Evolutionary conservation across 2,113 vertebrate species (phyloP).

Genomic region (Ceyx melanurus): DNA sequence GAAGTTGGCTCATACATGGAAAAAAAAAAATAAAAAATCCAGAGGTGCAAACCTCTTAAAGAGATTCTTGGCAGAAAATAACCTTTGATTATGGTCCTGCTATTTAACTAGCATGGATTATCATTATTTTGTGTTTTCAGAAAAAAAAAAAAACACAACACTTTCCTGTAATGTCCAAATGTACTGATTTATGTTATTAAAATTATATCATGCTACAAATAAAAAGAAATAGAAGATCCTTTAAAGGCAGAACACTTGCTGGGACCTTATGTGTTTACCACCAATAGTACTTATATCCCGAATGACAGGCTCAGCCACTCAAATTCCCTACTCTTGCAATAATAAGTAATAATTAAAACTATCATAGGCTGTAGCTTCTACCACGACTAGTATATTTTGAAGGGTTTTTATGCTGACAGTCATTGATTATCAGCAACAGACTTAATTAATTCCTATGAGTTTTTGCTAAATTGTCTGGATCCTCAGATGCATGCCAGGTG

Average conservation of each 20-base stretch:
- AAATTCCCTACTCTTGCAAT: neutral
- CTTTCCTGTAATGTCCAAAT: neutral
- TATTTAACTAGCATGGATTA: neutral
- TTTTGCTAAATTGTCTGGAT: neutral
- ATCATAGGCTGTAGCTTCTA: neutral
- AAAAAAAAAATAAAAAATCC: neutral
- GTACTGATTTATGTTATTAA: neutral
- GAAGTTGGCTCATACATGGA: neutral
- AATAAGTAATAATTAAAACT: neutral
- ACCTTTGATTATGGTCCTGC: neutral
- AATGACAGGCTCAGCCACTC: neutral
- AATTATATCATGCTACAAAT: neutral
- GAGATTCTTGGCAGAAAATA: neutral
- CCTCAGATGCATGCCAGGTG: neutral
- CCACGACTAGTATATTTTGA: neutral
- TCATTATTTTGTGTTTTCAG: neutral
- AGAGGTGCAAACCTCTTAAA: neutral
- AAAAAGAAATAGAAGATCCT: neutral
- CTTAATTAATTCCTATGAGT: neutral
- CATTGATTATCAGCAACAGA: neutral
- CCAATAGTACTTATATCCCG: neutral
- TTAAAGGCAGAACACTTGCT: neutral
- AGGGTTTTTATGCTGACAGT: neutral
- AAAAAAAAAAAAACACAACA: neutral
- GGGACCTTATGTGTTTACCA: neutral